Base-by-base conservation (phyloP, 2,888 invertebrate genomes). In the Drosophila incognita region DNA sequence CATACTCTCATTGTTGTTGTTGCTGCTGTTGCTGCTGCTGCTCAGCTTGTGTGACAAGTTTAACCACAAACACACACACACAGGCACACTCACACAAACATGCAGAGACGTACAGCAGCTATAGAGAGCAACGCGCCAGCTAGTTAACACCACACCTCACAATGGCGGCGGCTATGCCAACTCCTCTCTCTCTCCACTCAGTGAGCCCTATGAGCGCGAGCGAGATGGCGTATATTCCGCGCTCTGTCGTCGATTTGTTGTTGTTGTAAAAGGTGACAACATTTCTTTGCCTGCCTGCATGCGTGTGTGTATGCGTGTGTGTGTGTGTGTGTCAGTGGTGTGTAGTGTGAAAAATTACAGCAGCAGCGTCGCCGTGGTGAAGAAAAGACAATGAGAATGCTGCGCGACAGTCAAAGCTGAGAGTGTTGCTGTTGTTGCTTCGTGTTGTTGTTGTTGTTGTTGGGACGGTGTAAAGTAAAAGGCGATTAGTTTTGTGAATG, bases 21-120 rank as follows among this genome's bases (percentile, higher is more conserved):
- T 60, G 60, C 15, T 61, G 68, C 31, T 64, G 58, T 36, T 74
- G 52, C 40, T 74, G 70, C 21, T 59, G 74, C 52, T 66, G 81
- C 75, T 69, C 82, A 83, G 87, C 87, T 89, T 87, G 87, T 89
- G 90, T 89, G 91, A 90, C 91, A 90, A 91, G 87, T 90, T 91
- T 90, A 91, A 90, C 91, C 90, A 90, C 90, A 90, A 81, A 80
- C 75, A 74, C 82, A 82, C 74, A 76, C 61, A 64, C 75, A 69
- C 85, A 62, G 53, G 63, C 57, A 69, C 74, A 78, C 60, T 64
- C 56, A 69, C 54, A 60, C 29, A 64, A 31, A 49, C 48, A 62
- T 33, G 33, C 24, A 36, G 48, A 57, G 46, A 46, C 24, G 46
- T 5, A 63, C 67, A 63, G 67, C 31, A 40, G 56, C 40, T 42